These are phyloP conservation scores for Ornithoptera alexandrae DNA, from an alignment of 2,888 invertebrate species.

Conservation along the genomic window DNA sequence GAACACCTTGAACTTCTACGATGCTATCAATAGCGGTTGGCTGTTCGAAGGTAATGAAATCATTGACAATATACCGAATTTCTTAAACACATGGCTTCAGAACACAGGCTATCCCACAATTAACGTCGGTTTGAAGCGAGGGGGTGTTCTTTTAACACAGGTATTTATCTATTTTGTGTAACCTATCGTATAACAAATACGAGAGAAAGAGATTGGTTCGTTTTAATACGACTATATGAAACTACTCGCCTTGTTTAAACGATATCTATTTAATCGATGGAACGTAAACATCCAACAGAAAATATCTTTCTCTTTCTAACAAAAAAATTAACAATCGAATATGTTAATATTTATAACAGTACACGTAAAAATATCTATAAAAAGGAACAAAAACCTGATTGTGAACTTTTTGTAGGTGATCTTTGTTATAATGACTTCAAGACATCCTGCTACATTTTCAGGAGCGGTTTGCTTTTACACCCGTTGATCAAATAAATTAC, in stretches of 20 bases:
- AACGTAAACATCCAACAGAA: too few species aligned
- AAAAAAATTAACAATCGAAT: too few species aligned
- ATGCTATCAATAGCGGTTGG: conserved; percentile 53
- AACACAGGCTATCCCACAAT: conserved; percentile 58
- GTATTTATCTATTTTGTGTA: conserved; percentile 37
- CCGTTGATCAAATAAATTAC: conserved; percentile 33
- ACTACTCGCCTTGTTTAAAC: too few species aligned
- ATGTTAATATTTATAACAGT: too few species aligned
- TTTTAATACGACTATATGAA: neutral
- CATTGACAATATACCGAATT: conserved; percentile 46
- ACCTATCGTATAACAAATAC: neutral
- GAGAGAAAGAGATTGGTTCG: neutral
- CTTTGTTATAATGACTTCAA: too few species aligned
- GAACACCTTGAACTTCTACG: conserved; percentile 48
- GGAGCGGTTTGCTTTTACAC: conserved; percentile 52
- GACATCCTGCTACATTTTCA: conserved; percentile 34
- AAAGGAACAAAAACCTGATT: too few species aligned
- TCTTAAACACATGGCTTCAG: conserved; percentile 51
- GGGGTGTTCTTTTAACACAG: conserved; percentile 56
- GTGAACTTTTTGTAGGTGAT: too few species aligned
- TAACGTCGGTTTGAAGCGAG: conserved; percentile 46
- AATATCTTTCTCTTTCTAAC: too few species aligned
- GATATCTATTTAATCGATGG: too few species aligned
- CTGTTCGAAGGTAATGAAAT: conserved; percentile 33
- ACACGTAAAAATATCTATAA: too few species aligned